Base-by-base conservation (phyloP, 2,888 invertebrate species). In the Orthonevra nobilis region DNA sequence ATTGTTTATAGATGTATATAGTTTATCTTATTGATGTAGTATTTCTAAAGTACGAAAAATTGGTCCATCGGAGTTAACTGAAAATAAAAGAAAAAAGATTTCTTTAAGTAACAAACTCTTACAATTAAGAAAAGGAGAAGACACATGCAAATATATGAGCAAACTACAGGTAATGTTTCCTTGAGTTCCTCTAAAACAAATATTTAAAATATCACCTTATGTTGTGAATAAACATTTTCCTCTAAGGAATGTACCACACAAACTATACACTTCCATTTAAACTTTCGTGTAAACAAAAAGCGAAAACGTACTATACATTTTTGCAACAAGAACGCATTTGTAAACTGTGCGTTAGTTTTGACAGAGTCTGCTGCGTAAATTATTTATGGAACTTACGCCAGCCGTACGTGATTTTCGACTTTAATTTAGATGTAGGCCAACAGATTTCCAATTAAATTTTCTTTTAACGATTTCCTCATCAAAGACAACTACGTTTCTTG, bases 11-110 rank as follows among this genome's bases (percentile, higher is more conserved):
- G 66, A 28, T 79, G 73, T 54, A 28, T 64, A 38, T 15, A 46
- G 46, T 54, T 61, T 73, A 79, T 28, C 42, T 61, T 66, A 73
- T 79, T 66, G n/a, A n/a, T n/a, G n/a, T n/a, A 17, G 26, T 32
- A 56, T 30, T 40, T 5, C 46, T 69, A 50, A 6, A 52, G 54
- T 66, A 23, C 14, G 48, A 44, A 48, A 79, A 79, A 79, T 79
- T 79, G 79, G 79, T 79, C 79, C 79, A 38, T 23, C 30, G 61
- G 12, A 32, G 73, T 79, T 79, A 79, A 79, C 79, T 79, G 79
- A n/a, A 79, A 79, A n/a, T 4, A 14, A 73, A 9, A 79, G 34
- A 9, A 40, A 42, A 34, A 30, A 14, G 3, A 52, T 4, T 32
- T 0, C 28, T 26, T 6, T 30, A n/a, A n/a, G n/a, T n/a, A n/a